Evolutionary conservation across 1,140 invertebrate species (phyloP).

Genomic region (Leucophenga varia): DNA sequence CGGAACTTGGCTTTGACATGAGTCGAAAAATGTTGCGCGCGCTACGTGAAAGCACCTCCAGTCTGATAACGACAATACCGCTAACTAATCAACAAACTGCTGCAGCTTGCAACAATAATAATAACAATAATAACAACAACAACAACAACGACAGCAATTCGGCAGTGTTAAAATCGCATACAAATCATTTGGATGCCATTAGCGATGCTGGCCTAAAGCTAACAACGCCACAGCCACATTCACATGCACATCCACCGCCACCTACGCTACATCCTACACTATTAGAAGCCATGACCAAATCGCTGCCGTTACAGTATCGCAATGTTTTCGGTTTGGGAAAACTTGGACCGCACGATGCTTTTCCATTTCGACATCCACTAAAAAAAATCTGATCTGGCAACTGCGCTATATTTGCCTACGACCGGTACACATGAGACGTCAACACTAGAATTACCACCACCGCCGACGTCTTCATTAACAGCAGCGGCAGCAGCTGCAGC

Average conservation of each 20-base stretch:
- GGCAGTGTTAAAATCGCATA: no score
- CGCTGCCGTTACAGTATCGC: slow-evolving; percentile 59
- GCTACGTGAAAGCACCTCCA: slow-evolving; percentile 23
- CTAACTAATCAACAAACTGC: no score
- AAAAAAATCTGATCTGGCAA: slow-evolving; percentile 35
- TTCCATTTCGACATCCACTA: slow-evolving; percentile 55
- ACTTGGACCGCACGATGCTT: slow-evolving; percentile 50
- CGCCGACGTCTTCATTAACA: no score
- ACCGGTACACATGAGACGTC: slow-evolving; percentile 21
- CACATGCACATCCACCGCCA: slow-evolving; percentile 56
- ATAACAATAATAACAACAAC: slow-evolving; percentile 9
- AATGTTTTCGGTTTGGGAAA: slow-evolving; percentile 51
- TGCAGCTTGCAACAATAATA: no score
- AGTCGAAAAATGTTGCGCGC: slow-evolving; percentile 42
- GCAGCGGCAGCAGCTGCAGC: slow-evolving; percentile 33
- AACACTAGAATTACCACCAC: slow-evolving; percentile 17
- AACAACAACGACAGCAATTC: neutral
- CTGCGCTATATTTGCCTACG: slow-evolving; percentile 14
- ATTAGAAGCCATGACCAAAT: slow-evolving; percentile 71
- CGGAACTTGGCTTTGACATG: slow-evolving; percentile 41
- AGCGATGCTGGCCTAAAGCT: no score
- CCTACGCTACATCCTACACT: slow-evolving; percentile 68
- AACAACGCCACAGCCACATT: neutral
- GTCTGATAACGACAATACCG: slow-evolving; percentile 12
- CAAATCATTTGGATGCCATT: no score